These are phyloP conservation scores for Rhinoptilus africanus DNA, from an alignment of 2,113 vertebrate genomes.

Conservation along the genomic window DNA sequence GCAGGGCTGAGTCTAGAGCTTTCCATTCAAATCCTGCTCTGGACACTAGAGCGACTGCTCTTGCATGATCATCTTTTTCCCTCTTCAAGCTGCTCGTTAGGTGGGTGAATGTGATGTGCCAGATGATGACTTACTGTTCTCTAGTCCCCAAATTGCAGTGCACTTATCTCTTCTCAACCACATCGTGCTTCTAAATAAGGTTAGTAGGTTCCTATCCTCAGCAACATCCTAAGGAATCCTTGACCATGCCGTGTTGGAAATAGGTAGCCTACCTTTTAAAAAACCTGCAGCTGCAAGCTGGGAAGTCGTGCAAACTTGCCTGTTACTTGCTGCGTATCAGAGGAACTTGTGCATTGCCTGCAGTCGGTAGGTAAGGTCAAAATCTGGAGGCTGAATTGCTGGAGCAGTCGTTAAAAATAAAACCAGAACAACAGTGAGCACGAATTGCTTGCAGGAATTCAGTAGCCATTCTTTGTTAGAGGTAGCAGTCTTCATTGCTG, in stretches of 20 bases:
- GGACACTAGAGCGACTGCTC: neutral
- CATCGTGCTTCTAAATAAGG: neutral
- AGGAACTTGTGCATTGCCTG: accelerated
- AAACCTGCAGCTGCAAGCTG: neutral
- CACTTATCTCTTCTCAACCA: neutral
- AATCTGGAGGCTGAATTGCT: neutral
- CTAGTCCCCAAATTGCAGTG: accelerated
- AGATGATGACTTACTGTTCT: neutral
- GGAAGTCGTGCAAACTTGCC: neutral
- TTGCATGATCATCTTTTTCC: neutral
- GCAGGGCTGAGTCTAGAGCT: neutral
- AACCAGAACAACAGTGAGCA: accelerated
- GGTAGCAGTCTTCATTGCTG: neutral
- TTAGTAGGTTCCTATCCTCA: neutral
- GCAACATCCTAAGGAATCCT: neutral
- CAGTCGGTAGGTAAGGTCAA: neutral
- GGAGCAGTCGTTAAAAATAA: neutral
- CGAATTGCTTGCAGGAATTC: neutral
- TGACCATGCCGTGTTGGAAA: neutral
- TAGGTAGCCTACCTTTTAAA: neutral
- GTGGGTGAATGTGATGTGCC: neutral
- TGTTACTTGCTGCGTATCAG: neutral
- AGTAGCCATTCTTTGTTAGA: neutral
- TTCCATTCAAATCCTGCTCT: neutral
- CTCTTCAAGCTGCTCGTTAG: neutral